Percentiles rank a stretch among this genome's conserved stretches.
phyloP scores from a whole-genome alignment of 2,888 invertebrate species.

The Eudasyphora cyanicolor region DNA sequence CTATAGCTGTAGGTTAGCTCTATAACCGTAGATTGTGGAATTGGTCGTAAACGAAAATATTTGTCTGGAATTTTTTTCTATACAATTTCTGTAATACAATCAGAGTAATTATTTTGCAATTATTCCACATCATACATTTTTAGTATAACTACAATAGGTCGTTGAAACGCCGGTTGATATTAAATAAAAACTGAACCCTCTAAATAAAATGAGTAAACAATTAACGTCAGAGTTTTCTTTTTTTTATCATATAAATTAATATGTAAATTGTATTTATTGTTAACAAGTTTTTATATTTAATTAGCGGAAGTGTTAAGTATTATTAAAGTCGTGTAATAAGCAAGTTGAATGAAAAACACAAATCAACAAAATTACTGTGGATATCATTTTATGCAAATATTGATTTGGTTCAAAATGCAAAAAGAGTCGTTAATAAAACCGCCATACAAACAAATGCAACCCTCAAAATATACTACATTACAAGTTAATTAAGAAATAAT shows the following conservation, averaged over 20 bases:
- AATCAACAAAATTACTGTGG: not conserved
- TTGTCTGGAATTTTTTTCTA: no score
- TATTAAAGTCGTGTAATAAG: constrained; percentile 31
- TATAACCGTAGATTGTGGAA: no score
- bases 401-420: constrained; percentile 11
- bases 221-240: not conserved
- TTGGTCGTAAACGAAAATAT: no score
- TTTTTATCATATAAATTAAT: not conserved
- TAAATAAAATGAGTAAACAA: no score
- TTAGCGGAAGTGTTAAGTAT: constrained; percentile 49
- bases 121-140: not conserved
- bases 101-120: not conserved
- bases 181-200: no score
- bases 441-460: constrained; percentile 2
- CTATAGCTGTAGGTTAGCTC: no score
- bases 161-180: no score
- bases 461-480: constrained; percentile 33
- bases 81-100: no score
- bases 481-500: constrained; percentile 47
- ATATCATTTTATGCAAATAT: constrained; percentile 31
- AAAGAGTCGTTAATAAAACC: not conserved
- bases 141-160: no score
- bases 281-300: constrained; percentile 29
- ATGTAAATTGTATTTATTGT: not conserved
- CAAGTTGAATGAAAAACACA: not conserved